Evolutionary conservation across 2,797 vertebrate species (phyloP), one percentile per base, ranked within the genome.

Genomic region (Nannoperca australis): DNA sequence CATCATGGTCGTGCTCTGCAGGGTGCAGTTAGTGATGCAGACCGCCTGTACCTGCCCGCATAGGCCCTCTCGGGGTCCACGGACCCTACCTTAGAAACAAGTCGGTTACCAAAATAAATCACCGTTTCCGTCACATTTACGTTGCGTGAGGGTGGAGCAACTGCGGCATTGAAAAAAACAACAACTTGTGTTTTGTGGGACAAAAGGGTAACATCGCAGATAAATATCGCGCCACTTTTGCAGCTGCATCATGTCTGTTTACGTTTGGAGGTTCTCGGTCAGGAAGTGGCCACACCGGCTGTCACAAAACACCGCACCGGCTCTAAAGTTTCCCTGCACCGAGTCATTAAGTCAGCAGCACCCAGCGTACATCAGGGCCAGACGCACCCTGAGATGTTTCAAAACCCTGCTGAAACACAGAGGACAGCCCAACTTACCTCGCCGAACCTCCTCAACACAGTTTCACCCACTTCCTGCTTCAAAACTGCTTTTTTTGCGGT

Each of bases 401-500:
- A 1, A 1, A 3, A 3, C 17, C 40, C 27, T 3, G 3, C 45
- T 5, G 7, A 70, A 67, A 64, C 61, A 72, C 40, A 11, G 5
- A 54, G 17, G 17, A 34, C 10, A 53, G 12, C 5, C 44, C 61
- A 51, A 76, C 90, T 90, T 61, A 94, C 93, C 90, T 73, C 55
- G 1, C 53, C 2, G 50, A 51, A 9, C 14, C 64, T 50, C 10
- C 30, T 1, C 17, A 7, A 15, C 27, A 67, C 61, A 49, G 22
- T 32, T 69, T 56, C 62, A 22, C 13, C 40, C 81, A 90, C 93
- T 93, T 94, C 92, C 91, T 85, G 88, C 64, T 82, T 67, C 44
- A 34, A 14, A 61, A 22, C 55, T 32, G 32, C n/a, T 56, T 11
- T 27, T 27, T 4, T 6, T 10, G 47, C 22, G 22, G 22, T 54